These are phyloP conservation scores for Sterna hirundo DNA, from an alignment of 2,113 vertebrate genomes.

Conservation along the genomic window DNA sequence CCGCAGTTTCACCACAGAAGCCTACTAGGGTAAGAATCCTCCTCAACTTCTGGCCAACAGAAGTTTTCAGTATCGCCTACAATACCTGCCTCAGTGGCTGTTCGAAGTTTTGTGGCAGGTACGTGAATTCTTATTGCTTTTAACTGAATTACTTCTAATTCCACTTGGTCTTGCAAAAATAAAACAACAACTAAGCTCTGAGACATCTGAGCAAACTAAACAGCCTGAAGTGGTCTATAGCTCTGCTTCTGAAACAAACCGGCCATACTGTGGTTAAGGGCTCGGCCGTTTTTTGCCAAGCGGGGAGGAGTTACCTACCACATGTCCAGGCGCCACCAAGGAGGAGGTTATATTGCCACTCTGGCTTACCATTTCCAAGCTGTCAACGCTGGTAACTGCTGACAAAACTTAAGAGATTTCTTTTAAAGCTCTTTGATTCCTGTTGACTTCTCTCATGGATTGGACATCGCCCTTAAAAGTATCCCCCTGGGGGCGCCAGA, in stretches of 20 bases:
- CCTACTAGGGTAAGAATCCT: neutral
- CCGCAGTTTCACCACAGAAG: neutral
- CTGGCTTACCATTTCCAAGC: neutral
- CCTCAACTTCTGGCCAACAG: neutral
- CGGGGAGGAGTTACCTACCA: neutral
- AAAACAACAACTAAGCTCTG: neutral
- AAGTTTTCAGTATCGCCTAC: neutral
- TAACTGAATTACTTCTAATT: slow-evolving; percentile 71
- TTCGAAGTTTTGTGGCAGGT: slow-evolving; percentile 65
- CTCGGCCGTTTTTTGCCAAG: neutral
- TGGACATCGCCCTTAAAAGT: neutral
- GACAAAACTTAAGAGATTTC: neutral
- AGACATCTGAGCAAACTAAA: neutral
- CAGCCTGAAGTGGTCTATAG: neutral
- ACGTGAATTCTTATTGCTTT: slow-evolving; percentile 68
- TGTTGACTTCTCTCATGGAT: neutral
- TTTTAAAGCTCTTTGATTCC: neutral
- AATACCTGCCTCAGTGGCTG: slow-evolving; percentile 65
- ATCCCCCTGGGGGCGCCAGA: neutral
- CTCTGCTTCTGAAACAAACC: neutral
- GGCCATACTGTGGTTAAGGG: neutral
- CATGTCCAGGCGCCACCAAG: neutral
- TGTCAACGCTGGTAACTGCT: neutral
- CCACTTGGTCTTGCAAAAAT: slow-evolving; percentile 67
- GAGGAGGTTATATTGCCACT: too few species aligned